Evolutionary conservation across 2,797 vertebrate species (phyloP), one percentile per base, ranked within the genome.

Genomic region (Anniella stebbinsi): DNA sequence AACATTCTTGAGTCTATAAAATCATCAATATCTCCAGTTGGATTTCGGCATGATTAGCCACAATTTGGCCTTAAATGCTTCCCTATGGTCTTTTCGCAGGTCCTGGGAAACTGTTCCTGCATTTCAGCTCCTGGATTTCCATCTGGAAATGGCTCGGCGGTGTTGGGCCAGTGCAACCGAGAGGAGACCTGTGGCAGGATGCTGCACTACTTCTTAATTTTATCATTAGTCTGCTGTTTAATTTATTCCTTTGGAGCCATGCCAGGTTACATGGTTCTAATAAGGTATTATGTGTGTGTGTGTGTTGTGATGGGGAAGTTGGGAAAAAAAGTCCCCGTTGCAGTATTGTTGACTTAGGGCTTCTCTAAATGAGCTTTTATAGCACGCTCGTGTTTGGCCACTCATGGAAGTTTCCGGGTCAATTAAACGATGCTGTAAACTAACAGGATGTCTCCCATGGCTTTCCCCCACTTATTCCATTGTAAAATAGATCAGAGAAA

Each of bases 81-180:
- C 77, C 89, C 41, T 0, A 51, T 33, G 28, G 33, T 77, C 12
- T 96, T 88, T 93, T 83, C 69, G 57, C 95, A 99, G 98, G 96
- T 98, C 10, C 99, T 99, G 94, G 97, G 98, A 95, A 98, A 99
- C 93, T 99, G 98, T 84, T 98, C 97, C 95, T 99, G 99, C 90
- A 97, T 98, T 93, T 95, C 94, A 48, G 85, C 95, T 41, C 96
- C 97, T n/a, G 97, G 80, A 48, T 96, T 98, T 89, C 94, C 94
- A 78, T 96, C 96, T 92, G 97, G 96, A 96, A 98, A 98, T n/a
- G 94, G 81, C 2, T 98, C 98, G 0, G 98, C 98, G 15, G 91
- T 95, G 89, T 95, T 98, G 87, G 99, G 98, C 13, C 98, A 98
- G 92, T 99, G 99, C 94, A 96, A 97, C 0, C 96, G 97, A 57